Conservation (phyloP, 2,797 vertebrate genomes). For the Glossophaga mutica region DNA sequence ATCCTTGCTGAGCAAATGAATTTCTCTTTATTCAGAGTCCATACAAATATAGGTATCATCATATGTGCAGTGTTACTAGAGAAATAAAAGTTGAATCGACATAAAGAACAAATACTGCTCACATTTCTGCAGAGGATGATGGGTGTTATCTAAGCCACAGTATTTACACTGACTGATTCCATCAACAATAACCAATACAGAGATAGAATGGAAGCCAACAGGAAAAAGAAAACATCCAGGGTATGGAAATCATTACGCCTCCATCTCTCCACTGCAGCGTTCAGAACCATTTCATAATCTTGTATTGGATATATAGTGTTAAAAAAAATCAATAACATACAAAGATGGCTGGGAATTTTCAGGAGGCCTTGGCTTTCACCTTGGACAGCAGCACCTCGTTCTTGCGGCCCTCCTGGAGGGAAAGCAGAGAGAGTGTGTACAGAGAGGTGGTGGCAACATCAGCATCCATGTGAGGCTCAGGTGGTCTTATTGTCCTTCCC, state of each 20-base stretch:
- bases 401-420: constrained; percentile 92
- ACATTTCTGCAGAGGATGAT: not conserved
- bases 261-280: constrained; percentile 33
- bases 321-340: constrained; percentile 13
- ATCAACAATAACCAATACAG: constrained; percentile 34
- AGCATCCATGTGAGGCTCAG: not conserved
- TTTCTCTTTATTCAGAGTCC: constrained; percentile 66
- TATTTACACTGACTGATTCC: not conserved
- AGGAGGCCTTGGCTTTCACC: constrained; percentile 87
- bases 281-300: constrained; percentile 65
- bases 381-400: constrained; percentile 95
- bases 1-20: constrained; percentile 47
- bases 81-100: not conserved
- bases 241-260: constrained; percentile 48
- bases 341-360: constrained; percentile 58
- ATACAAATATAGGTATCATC: constrained; percentile 47
- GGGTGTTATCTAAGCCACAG: not conserved
- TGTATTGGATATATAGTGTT: constrained; percentile 23
- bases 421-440: constrained; percentile 41
- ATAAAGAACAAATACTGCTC: not conserved
- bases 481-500: not conserved
- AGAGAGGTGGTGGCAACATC: not conserved
- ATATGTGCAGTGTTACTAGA: constrained; percentile 29
- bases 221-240: constrained; percentile 60
- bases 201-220: constrained; percentile 53